Conservation (phyloP, 1,140 invertebrate species). For the Hyphantria cunea region DNA sequence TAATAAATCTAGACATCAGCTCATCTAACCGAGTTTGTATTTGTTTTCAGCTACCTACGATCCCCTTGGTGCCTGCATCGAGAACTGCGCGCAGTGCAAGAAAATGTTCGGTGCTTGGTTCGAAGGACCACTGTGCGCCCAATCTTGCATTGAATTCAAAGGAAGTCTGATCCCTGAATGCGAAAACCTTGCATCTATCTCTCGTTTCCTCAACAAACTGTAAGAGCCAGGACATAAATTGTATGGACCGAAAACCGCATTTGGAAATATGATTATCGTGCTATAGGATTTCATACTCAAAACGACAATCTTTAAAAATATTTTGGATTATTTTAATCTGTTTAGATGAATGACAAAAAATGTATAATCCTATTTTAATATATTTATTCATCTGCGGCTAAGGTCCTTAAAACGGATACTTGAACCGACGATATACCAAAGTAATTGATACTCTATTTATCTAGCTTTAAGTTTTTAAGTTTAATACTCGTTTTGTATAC, state of each 20-base stretch:
- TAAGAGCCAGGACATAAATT: conserved; percentile 16
- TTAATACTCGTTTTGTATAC: conserved; percentile 47
- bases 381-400: not conserved
- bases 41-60: conserved; percentile 63
- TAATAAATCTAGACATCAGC: too few species aligned
- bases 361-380: too few species aligned
- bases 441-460: conserved; percentile 40
- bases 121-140: conserved; percentile 90
- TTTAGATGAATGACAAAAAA: too few species aligned
- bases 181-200: conserved; percentile 89
- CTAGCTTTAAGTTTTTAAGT: conserved; percentile 31
- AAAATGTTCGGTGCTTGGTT: conserved; percentile 93
- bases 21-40: too few species aligned
- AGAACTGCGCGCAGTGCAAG: conserved; percentile 94
- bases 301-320: too few species aligned
- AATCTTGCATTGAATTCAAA: conserved; percentile 90
- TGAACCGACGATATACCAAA: conserved; percentile 44
- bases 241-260: not conserved
- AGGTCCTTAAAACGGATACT: conserved; percentile 8
- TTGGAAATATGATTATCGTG: not conserved
- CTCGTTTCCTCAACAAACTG: conserved; percentile 89
- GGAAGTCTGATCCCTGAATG: conserved; percentile 92
- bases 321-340: too few species aligned
- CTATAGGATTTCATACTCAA: too few species aligned
- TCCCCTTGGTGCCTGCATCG: conserved; percentile 86